Evolutionary conservation across 2,797 vertebrate genomes (phyloP).

Genomic region (Sitta carolinensis): DNA sequence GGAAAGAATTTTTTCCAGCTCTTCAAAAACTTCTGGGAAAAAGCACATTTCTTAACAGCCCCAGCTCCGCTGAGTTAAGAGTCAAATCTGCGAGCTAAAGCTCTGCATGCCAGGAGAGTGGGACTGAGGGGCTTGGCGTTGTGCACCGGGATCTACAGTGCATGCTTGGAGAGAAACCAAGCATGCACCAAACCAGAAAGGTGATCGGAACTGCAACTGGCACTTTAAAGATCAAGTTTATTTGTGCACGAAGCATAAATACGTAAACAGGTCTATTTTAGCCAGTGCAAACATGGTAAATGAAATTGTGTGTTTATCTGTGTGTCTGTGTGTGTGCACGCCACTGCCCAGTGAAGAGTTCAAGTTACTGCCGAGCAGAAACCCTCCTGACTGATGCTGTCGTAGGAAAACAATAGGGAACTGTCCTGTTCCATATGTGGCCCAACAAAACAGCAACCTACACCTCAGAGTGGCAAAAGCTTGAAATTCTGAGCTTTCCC

Average conservation of each 20-base stretch:
- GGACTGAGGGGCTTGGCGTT: not conserved
- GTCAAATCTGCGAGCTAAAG: not conserved
- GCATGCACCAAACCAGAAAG: not conserved
- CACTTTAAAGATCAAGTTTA: slow-evolving; percentile 1
- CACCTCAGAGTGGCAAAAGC: not conserved
- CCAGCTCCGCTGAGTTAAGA: not conserved
- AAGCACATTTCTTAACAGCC: not conserved
- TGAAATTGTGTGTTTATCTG: not conserved
- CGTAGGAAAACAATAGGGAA: not conserved
- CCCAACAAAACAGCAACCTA: not conserved
- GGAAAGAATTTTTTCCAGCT: not conserved
- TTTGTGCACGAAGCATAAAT: slow-evolving; percentile 9
- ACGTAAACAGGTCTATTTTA: slow-evolving; percentile 30
- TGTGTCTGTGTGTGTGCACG: not conserved
- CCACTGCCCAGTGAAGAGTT: not conserved
- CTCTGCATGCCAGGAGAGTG: not conserved
- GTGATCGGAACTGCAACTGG: not conserved
- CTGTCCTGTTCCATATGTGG: not conserved
- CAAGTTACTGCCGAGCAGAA: not conserved
- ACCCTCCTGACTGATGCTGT: not conserved
- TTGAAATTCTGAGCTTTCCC: not conserved
- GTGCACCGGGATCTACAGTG: not conserved
- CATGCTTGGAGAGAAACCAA: not conserved
- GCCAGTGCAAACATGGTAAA: not conserved
- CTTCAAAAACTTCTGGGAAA: not conserved